Conservation (phyloP, 2,797 vertebrate genomes). For the Sphenodon punctatus region DNA sequence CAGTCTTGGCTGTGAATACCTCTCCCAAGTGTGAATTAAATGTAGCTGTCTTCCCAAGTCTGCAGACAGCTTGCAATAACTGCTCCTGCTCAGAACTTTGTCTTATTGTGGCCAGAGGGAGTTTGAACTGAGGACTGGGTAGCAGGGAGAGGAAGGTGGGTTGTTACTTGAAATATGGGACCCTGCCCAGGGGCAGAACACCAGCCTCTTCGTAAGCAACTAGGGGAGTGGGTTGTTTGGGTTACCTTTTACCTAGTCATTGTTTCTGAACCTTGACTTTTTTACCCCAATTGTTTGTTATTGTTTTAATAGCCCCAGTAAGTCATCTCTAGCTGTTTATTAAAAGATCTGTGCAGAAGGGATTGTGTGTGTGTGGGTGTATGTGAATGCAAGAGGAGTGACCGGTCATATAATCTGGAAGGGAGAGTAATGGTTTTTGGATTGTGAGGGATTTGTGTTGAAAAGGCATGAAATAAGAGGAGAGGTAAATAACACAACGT, state of each 20-base stretch:
- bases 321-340: too few relatives aligned
- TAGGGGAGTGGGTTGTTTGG: not conserved
- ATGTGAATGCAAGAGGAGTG: not conserved
- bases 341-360: too few relatives aligned
- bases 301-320: not conserved
- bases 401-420: not conserved
- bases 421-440: not conserved
- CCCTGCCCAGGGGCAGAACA: too few relatives aligned
- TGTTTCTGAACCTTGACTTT: not conserved
- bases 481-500: not conserved
- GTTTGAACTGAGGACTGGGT: too few relatives aligned
- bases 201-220: not conserved
- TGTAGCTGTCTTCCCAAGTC: not conserved
- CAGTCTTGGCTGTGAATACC: too few relatives aligned
- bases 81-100: not conserved
- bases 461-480: not conserved
- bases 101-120: not conserved
- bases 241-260: not conserved
- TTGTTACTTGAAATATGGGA: too few relatives aligned
- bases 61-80: not conserved
- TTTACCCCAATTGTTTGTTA: not conserved
- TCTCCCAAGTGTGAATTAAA: not conserved
- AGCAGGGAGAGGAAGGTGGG: too few relatives aligned
- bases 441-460: not conserved
- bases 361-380: not conserved